A percentile compares a stretch with the other conserved stretches of the same genome.
These are phyloP conservation scores for Cryptoblepharus egeriae DNA, from an alignment of 2,797 vertebrate genomes.

Conservation along the genomic window DNA sequence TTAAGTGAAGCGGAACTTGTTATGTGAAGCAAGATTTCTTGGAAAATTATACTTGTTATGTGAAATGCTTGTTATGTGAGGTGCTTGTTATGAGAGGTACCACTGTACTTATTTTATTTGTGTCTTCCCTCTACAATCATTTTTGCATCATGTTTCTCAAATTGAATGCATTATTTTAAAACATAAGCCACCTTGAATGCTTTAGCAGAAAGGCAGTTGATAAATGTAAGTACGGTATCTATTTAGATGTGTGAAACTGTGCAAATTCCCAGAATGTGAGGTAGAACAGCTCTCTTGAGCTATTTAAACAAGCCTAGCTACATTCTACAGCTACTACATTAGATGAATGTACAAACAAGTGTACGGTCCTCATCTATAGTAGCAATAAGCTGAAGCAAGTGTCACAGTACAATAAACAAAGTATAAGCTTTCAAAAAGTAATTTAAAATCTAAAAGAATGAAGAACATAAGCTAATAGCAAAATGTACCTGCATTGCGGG, in stretches of 20 bases:
- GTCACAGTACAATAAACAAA: slow-evolving; percentile 22
- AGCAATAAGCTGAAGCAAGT: slow-evolving; percentile 45
- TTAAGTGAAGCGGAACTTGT: no score
- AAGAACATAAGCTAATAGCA: neutral
- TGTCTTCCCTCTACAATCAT: neutral
- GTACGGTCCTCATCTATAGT: slow-evolving; percentile 55
- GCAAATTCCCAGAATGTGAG: neutral
- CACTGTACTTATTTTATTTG: no score
- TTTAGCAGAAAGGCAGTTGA: neutral
- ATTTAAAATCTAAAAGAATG: slow-evolving; percentile 57
- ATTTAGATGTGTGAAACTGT: no score
- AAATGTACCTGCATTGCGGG: no score
- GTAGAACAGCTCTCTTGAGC: slow-evolving; percentile 9
- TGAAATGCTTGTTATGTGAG: no score
- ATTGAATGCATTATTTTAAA: neutral
- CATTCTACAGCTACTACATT: slow-evolving; percentile 11
- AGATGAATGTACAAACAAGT: slow-evolving; percentile 50
- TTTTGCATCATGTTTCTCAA: neutral
- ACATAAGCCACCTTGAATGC: neutral
- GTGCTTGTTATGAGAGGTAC: no score
- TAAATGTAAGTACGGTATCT: no score
- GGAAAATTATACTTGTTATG: no score
- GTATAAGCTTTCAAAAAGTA: slow-evolving; percentile 52
- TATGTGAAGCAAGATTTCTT: no score
- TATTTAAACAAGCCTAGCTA: neutral